These are phyloP conservation scores for Mirounga angustirostris DNA, from an alignment of 2,113 vertebrate species.

Conservation along the genomic window DNA sequence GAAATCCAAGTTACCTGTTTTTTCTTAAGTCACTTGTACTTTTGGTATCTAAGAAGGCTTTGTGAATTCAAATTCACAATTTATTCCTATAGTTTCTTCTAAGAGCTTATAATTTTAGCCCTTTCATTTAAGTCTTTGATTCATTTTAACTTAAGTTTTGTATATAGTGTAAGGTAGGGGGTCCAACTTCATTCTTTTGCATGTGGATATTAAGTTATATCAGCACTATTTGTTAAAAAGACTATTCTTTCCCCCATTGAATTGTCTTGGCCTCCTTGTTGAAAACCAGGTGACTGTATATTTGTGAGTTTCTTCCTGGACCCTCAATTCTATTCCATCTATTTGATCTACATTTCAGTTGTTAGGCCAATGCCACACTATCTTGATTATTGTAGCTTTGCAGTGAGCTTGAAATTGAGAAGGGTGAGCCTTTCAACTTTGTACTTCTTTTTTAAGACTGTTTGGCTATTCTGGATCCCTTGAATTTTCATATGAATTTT, in stretches of 20 bases:
- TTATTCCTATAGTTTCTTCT: background rate
- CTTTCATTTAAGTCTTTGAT: background rate
- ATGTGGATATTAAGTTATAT: background rate
- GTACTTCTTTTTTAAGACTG: background rate
- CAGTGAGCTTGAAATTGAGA: background rate
- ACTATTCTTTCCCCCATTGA: background rate
- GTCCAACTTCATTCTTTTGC: background rate
- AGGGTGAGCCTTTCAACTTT: background rate
- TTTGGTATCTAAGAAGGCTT: background rate
- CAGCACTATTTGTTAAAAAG: background rate
- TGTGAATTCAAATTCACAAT: background rate
- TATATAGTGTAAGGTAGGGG: background rate
- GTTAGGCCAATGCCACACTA: background rate
- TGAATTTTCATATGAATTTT: background rate
- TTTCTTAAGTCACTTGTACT: background rate
- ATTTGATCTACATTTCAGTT: background rate
- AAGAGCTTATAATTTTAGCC: background rate
- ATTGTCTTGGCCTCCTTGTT: background rate
- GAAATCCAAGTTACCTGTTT: background rate
- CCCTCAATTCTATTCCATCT: background rate
- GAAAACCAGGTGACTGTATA: background rate
- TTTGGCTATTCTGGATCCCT: background rate
- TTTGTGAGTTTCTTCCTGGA: background rate
- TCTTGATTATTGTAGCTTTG: background rate
- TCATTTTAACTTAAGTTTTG: background rate